Evolutionary conservation across 1,140 invertebrate genomes (phyloP), one percentile per base, ranked within the genome.

Genomic region (Leptonema lineaticorne): DNA sequence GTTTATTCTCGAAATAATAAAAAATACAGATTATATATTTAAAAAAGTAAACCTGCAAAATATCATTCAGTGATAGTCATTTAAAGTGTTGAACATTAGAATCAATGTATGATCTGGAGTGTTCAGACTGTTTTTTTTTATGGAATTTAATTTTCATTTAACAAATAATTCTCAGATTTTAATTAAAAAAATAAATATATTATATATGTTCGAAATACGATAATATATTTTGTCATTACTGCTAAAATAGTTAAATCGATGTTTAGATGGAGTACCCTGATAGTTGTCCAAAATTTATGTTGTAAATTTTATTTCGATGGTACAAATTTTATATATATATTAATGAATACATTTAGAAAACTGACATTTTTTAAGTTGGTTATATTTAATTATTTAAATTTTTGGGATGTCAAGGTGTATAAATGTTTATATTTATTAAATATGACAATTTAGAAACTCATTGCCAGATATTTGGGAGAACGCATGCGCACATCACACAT

Each of bases 211-310:
- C 16, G 28, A 20, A 64, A 29, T 22, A 22, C 26, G 62, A 50
- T 41, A 50, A 50, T n/a, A 24, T 64, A 64, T 48, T 22, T 33
- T 63, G 33, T 69, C 67, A 62, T 69, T 48, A 53, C 29, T 50
- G 48, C 16, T 71, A 69, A n/a, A 63, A 67, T 66, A 71, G 70
- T 66, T 67, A 63, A 59, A 58, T 73, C 63, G 60, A 69, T 73
- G 71, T 73, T 72, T 73, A 73, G 71, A 48, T 69, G 46, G 58
- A 67, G 68, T 73, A 68, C 71, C 71, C 71, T 60, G 26, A 73
- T 73, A 73, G 71, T 48, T 56, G 59, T 73, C 71, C 71, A 68
- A 68, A 59, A 65, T 73, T 64, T 73, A 68, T 73, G 71, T 73
- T 69, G 71, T 73, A 68, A 57, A 68, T 68, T 69, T 57, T 66